Evolutionary conservation across 2,797 vertebrate species (phyloP).

Genomic region (Sebastes vulpes): DNA sequence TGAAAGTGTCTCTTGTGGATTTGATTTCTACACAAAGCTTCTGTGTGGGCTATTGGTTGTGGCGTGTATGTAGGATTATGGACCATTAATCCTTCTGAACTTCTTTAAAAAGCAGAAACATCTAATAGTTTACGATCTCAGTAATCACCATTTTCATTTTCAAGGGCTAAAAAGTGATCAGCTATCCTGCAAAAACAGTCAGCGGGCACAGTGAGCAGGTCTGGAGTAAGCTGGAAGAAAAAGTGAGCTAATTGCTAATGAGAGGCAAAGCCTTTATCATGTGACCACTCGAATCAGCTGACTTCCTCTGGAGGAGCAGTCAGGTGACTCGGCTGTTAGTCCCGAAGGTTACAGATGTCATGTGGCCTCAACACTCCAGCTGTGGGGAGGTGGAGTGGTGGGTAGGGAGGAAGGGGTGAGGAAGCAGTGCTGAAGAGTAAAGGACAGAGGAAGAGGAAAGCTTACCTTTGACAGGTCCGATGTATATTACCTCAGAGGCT

Average conservation of each 20-base stretch:
- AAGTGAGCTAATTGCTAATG: slow-evolving; percentile 44
- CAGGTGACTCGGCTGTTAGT: slow-evolving; percentile 72
- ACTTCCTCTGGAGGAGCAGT: slow-evolving; percentile 58
- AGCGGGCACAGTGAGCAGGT: slow-evolving; percentile 52
- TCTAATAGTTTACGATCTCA: background rate
- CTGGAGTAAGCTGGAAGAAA: slow-evolving; percentile 11
- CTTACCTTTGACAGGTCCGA: slow-evolving; percentile 99
- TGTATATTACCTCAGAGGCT: slow-evolving; percentile 99
- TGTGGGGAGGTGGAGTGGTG: slow-evolving; percentile 16
- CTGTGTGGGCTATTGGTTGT: slow-evolving; percentile 29
- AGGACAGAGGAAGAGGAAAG: slow-evolving; percentile 78
- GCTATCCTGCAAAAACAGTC: slow-evolving; percentile 29
- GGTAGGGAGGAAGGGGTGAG: slow-evolving; percentile 29
- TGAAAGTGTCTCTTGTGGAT: slow-evolving; percentile 30
- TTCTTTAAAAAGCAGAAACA: background rate
- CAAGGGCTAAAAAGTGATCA: slow-evolving; percentile 7
- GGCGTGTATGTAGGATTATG: background rate
- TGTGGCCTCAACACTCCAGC: slow-evolving; percentile 70
- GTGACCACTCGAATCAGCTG: slow-evolving; percentile 71
- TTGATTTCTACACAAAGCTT: slow-evolving; percentile 7
- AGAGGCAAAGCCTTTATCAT: slow-evolving; percentile 64
- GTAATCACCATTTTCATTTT: background rate
- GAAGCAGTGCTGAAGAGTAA: slow-evolving; percentile 72
- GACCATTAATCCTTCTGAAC: background rate
- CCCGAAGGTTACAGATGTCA: slow-evolving; percentile 60